Base-by-base conservation (phyloP, 37 sponge, comb jelly and placozoan genomes). In the Aphrocallistes beatrix region DNA sequence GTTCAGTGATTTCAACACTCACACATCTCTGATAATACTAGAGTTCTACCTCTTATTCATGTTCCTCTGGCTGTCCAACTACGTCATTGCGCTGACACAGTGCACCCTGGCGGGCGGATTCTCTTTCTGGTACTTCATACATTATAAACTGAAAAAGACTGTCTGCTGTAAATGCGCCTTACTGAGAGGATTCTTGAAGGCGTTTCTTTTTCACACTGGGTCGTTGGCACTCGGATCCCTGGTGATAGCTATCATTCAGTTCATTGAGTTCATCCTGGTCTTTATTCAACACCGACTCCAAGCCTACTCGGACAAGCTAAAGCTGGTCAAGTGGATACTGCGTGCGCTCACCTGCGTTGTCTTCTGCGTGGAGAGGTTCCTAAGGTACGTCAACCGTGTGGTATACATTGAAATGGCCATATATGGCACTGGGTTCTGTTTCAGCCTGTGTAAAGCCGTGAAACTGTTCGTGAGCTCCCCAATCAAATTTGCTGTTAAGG, bases 21-120 rank as follows among this genome's bases (percentile, higher is more conserved):
- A 19, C 8, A 60, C 75, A 32, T 60, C 34, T 28, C 10, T 60
- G 3, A 60, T 60, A 32, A 13, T 60, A 32, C 3, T 60, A 32
- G 75, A 60, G 75, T 30, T 60, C 75, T 60, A 60, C 21, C 8
- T 60, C 28, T 30, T 60, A 60, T 60, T 60, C 75, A 60, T 60
- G 75, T 60, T 60, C 75, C 75, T 60, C 25, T 60, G 75, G 75
- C 75, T 60, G 34, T 60, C 75, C n/a, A 60, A 60, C 75, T 60
- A 60, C n/a, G 21, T 60, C 10, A 32, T 60, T 25, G 75, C 75
- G 25, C 75, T 60, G 3, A 60, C 75, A 13, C 75, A 60, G 21
- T 60, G 75, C 75, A 25, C 75, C 28, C n/a, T 60, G n/a, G 75
- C 75, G n/a, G 75, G 75, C 6, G 75, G 75, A 3, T 60, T 60